Evolutionary conservation across 2,888 invertebrate species (phyloP), one percentile per base, ranked within the genome.

Genomic region (Drosophila basisetae): DNA sequence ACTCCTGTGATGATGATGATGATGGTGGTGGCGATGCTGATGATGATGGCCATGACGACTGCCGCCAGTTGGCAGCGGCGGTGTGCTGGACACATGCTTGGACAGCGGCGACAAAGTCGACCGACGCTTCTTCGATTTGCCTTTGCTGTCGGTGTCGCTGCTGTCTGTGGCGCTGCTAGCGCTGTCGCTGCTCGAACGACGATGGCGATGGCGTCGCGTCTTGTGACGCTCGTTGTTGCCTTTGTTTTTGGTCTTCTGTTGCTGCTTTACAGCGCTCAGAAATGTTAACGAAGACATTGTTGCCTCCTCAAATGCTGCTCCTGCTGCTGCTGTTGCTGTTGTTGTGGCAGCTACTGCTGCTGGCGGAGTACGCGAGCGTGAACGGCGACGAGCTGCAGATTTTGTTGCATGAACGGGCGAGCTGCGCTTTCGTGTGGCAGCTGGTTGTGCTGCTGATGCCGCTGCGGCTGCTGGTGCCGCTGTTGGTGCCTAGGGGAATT

Each of bases 401-500:
- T 63, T n/a, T 30, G 58, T 25, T 63, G 41, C 39, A 22, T 30
- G 31, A 33, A 55, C 43, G 63, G 63, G 37, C 47, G 68, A 58
- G 43, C 66, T 78, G 50, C 74, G 78, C 31, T 62, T 76, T 18
- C 53, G 58, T 60, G 43, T 35, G 60, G 64, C 47, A 30, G 68
- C n/a, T 37, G 60, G 11, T 54, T 52, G 18, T 53, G 62, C 2
- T 22, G 22, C 22, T 16, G 69, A 22, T n/a, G 22, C 13, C 11
- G 67, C 31, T 18, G 63, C 50, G 58, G 58, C 22, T 30, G 62
- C 13, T 41, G 33, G 7, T 59, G 69, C 16, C 59, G 76, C 16
- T 64, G 64, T 69, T 87, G 88, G 91, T 91, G 91, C 93, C 93
- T 93, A 93, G 91, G 91, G 92, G 92, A 93, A 93, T 92, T 91